These are phyloP conservation scores for Dasypolia templi DNA, from an alignment of 2,888 invertebrate species.

Conservation along the genomic window DNA sequence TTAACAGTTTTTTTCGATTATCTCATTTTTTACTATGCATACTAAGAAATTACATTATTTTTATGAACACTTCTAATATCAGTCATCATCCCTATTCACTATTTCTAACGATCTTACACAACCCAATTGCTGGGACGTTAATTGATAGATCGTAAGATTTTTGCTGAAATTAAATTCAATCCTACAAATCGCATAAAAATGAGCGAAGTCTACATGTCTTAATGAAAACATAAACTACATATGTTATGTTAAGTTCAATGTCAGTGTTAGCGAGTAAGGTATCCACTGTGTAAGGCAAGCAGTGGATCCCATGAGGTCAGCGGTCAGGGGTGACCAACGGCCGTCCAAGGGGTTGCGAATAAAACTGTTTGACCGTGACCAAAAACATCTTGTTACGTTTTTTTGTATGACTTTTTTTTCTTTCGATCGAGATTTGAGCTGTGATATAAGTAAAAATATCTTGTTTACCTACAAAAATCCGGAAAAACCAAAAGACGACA, in stretches of 20 bases:
- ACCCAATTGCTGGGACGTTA: not conserved
- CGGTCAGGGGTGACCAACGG: slow-evolving; percentile 89
- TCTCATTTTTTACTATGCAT: too few relatives aligned
- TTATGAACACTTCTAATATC: too few relatives aligned
- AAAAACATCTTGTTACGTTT: slow-evolving; percentile 48
- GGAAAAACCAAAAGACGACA: not conserved
- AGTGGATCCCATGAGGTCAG: slow-evolving; percentile 84
- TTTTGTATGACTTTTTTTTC: not conserved
- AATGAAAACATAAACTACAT: slow-evolving; percentile 40
- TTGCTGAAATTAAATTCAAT: not conserved
- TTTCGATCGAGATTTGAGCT: not conserved
- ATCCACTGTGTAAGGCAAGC: slow-evolving; percentile 69
- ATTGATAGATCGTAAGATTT: not conserved
- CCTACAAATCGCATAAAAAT: not conserved
- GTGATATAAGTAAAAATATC: not conserved
- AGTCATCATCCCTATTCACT: too few relatives aligned
- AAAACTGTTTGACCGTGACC: slow-evolving; percentile 75
- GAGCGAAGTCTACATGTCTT: slow-evolving; percentile 2
- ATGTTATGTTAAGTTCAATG: slow-evolving; percentile 78
- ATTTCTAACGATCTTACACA: not conserved
- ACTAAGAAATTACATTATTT: too few relatives aligned
- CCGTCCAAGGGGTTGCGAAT: slow-evolving; percentile 84
- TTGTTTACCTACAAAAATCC: not conserved
- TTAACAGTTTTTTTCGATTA: too few relatives aligned
- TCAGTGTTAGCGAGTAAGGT: slow-evolving; percentile 67